Evolutionary conservation across 35 echinoderm and acorn worm genomes (phyloP).

Genomic region (Anneissia japonica): DNA sequence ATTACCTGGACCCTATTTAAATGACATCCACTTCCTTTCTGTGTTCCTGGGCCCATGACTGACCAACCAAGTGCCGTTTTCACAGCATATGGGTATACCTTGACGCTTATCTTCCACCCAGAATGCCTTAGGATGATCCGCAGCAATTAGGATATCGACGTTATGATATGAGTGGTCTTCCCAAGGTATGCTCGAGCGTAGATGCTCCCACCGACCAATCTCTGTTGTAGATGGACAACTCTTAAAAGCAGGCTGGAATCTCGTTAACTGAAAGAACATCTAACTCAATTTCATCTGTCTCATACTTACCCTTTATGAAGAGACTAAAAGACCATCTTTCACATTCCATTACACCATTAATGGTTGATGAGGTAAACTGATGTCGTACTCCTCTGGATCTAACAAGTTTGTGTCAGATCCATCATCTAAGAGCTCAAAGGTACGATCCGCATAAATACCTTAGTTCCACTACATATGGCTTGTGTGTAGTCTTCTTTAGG

Average conservation of each 20-base stretch:
- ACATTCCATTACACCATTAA: slow-evolving; percentile 5
- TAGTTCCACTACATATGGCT: slow-evolving; percentile 8
- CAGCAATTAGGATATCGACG: neutral
- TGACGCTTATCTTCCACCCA: too few species aligned
- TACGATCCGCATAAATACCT: slow-evolving; percentile 25
- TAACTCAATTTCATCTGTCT: too few species aligned
- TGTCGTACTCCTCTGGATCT: neutral
- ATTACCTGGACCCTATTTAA: slow-evolving; percentile 13
- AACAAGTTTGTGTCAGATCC: slow-evolving; percentile 33
- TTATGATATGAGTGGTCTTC: too few species aligned
- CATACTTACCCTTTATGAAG: slow-evolving; percentile 11
- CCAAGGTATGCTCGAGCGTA: too few species aligned
- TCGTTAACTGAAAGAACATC: too few species aligned
- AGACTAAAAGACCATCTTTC: slow-evolving; percentile 26
- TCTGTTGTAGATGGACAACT: too few species aligned
- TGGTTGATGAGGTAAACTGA: slow-evolving; percentile 19
- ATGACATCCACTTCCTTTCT: neutral
- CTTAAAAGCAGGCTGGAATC: too few species aligned
- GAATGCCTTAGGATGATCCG: too few species aligned
- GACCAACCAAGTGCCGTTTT: slow-evolving; percentile 38
- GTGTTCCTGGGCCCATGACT: slow-evolving; percentile 34
- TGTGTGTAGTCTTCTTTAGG: neutral
- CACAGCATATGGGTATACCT: neutral
- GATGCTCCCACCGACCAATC: too few species aligned
- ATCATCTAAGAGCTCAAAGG: slow-evolving; percentile 21